Percentiles rank a stretch among this genome's conserved stretches.
Conservation (phyloP, 2,113 vertebrate species). For the Elanus axillaris region DNA sequence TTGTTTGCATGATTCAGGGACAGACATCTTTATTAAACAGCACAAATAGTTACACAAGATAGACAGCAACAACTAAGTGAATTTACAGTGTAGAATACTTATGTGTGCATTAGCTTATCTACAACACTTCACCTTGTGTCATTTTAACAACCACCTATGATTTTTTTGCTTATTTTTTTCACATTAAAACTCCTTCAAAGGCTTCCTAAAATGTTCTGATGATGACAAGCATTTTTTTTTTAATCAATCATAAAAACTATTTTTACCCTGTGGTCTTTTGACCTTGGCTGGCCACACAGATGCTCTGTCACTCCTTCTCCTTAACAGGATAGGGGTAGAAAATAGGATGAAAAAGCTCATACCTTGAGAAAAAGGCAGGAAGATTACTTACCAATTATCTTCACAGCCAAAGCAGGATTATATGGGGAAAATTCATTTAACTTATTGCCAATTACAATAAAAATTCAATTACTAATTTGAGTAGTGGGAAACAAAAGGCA, state of each 20-base stretch:
- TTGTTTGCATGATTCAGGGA: neutral
- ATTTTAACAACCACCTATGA: neutral
- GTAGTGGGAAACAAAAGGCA: neutral
- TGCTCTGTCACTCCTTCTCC: neutral
- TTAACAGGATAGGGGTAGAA: neutral
- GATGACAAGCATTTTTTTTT: neutral
- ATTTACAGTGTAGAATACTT: neutral
- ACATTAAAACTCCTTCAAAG: neutral
- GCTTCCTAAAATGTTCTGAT: neutral
- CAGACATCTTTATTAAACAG: neutral
- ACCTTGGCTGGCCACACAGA: neutral
- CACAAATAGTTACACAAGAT: neutral
- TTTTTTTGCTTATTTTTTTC: neutral
- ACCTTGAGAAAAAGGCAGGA: neutral
- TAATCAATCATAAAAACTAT: neutral
- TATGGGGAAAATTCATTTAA: neutral
- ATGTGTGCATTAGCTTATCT: neutral
- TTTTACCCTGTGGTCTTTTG: accelerated
- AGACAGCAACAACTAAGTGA: neutral
- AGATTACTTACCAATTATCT: neutral
- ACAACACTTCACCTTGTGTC: neutral
- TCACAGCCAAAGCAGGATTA: neutral
- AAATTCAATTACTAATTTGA: neutral
- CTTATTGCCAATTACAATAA: neutral
- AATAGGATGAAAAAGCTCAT: neutral